These are phyloP conservation scores for Myotis findleyi DNA, from an alignment of 2,797 vertebrate genomes.

Conservation along the genomic window DNA sequence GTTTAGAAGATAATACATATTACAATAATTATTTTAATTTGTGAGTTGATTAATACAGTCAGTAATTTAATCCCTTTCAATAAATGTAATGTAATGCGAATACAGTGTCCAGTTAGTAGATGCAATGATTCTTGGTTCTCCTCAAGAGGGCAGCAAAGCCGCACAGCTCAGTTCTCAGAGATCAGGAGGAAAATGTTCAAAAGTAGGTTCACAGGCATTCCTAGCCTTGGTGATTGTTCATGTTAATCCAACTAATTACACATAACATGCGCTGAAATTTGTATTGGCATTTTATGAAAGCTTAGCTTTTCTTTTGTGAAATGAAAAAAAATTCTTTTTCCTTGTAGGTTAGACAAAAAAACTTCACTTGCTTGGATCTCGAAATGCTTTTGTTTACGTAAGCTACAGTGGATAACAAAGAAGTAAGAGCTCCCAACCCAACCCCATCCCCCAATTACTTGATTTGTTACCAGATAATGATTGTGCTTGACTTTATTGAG, in stretches of 20 bases:
- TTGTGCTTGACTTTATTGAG: not conserved
- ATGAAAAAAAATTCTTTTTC: not conserved
- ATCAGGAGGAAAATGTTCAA: not conserved
- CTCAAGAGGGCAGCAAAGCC: conserved; percentile 80
- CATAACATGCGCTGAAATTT: conserved; percentile 3
- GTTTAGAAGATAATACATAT: not conserved
- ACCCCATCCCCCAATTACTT: not conserved
- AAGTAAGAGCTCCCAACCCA: not conserved
- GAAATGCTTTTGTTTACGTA: conserved; percentile 41
- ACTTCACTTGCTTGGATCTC: not conserved
- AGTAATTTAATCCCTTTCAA: not conserved
- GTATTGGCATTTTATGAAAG: not conserved
- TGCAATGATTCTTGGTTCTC: not conserved
- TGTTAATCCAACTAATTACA: conserved; percentile 43
- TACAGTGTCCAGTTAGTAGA: not conserved
- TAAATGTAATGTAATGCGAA: not conserved
- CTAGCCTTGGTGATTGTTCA: conserved; percentile 1
- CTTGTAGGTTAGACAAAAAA: conserved; percentile 28
- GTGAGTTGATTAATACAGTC: not conserved
- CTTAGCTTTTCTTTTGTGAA: conserved; percentile 25
- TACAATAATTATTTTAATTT: conserved; percentile 11
- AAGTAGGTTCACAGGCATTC: not conserved
- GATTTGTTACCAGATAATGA: not conserved
- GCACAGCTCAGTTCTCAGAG: conserved; percentile 11
- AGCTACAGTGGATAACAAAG: not conserved